phyloP scores from a whole-genome alignment of 2,113 vertebrate genomes.

The Chloropsis cyanopogon region DNA sequence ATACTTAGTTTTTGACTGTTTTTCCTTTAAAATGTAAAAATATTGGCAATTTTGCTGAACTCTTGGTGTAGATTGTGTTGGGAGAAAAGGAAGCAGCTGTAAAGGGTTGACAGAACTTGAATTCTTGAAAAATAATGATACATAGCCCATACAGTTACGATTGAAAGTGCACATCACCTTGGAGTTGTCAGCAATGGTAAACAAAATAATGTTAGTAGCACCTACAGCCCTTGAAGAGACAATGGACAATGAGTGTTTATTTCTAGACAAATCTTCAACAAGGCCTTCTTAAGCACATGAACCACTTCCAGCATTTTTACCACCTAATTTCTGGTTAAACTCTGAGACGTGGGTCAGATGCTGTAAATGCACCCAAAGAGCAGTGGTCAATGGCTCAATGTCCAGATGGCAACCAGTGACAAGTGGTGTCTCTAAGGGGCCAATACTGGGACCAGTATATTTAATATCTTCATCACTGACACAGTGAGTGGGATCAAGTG shows the following conservation, averaged over 20 bases:
- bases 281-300: not conserved
- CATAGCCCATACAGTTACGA: not conserved
- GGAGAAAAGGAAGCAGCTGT: not conserved
- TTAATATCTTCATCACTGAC: not conserved
- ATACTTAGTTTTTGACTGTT: not conserved
- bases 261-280: not conserved
- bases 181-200: not conserved
- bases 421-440: not conserved
- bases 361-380: not conserved
- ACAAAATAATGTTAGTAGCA: not conserved
- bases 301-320: not conserved
- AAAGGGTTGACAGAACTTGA: not conserved
- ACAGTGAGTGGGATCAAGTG: too few relatives aligned
- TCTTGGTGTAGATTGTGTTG: not conserved
- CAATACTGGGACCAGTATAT: fast-evolving
- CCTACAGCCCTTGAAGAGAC: not conserved
- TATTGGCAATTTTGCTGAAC: conserved; percentile 14
- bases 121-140: conserved; percentile 43
- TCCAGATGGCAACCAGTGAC: not conserved
- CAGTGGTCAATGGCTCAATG: not conserved
- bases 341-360: not conserved
- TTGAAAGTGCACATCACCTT: not conserved
- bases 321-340: not conserved
- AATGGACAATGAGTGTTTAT: not conserved
- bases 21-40: conserved; percentile 42